Percentiles rank a stretch among this genome's conserved stretches.
Evolutionary conservation across 2,888 invertebrate species (phyloP).

Genomic region (Leucania comma): DNA sequence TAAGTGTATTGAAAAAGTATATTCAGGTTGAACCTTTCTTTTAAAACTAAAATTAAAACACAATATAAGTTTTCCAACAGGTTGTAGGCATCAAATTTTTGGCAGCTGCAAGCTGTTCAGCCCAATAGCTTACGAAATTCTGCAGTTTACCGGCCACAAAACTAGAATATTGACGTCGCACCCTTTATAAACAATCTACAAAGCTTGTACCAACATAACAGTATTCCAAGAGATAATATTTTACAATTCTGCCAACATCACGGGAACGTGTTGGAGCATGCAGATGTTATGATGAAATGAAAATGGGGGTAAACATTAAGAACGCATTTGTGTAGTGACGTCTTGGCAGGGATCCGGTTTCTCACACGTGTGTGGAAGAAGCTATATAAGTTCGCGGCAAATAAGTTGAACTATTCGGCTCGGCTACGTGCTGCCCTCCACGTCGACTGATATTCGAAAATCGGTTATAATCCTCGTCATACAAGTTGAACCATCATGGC

Average conservation of each 20-base stretch:
- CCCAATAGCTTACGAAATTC: neutral
- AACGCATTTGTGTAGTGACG: constrained; percentile 42
- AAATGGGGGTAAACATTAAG: constrained; percentile 45
- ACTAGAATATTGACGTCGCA: neutral
- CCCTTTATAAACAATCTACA: neutral
- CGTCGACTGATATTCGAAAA: no score
- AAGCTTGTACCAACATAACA: constrained; percentile 27
- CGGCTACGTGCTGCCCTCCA: no score
- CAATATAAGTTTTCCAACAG: no score
- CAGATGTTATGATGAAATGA: constrained; percentile 39
- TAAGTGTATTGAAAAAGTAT: no score
- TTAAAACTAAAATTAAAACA: no score
- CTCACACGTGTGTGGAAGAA: neutral
- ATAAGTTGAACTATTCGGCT: no score
- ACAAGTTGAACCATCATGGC: no score
- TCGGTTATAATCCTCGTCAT: no score
- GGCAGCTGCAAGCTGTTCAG: no score
- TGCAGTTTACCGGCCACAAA: neutral
- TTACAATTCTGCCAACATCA: constrained; percentile 45
- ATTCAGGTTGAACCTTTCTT: no score
- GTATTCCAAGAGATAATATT: constrained; percentile 27
- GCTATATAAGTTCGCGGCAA: no score
- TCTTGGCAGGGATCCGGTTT: constrained; percentile 12
- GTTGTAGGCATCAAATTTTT: no score
- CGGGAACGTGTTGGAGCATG: constrained; percentile 49